Base-by-base conservation (phyloP, 2,888 invertebrate species). In the Corythucha ciliata region DNA sequence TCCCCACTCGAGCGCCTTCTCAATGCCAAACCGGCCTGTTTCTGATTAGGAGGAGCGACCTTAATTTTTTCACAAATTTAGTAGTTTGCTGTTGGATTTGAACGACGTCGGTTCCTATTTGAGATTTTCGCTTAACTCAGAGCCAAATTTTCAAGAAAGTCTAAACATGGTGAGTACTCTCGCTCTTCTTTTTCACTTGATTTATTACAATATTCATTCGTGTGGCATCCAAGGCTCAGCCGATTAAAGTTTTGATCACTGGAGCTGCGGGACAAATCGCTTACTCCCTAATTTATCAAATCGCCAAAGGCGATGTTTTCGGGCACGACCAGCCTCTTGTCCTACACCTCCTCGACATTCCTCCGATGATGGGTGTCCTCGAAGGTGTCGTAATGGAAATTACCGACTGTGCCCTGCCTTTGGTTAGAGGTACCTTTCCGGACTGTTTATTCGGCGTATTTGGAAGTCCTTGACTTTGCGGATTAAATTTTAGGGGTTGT, bases 251-350 rank as follows among this genome's bases (percentile, higher is more conserved):
- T 59, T 84, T 93, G 54, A 87, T 99, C 25, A 98, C 97, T 48
- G 98, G 98, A 56, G 98, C 98, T 62, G 98, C 97, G 55, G 98
- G 98, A 16, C 98, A 99, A 73, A 99, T 98, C 62, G 96, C 93
- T 54, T 98, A 98, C 70, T 96, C 96, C 2, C 73, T 99, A 37
- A 74, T 98, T 12, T 91, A 91, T 67, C 88, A 92, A 72, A 78
- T 98, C 60, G 91, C 91, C 12, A 91, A 91, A 63, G 98, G 97
- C 54, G 86, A 90, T 68, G 93, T 96, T 1, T 97, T 97, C 69
- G 97, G 97, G 25, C 74, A 76, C 44, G 75, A 87, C 40, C 92
- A 92, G 70, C 83, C 87, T 1, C 74, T 98, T 21, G 81, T 81
- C 65, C 75, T 98, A 40, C 85, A 89, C 66, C 78, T 98, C 59